Base-by-base conservation (phyloP, 1,140 invertebrate species). In the Anoplolepis gracilipes region DNA sequence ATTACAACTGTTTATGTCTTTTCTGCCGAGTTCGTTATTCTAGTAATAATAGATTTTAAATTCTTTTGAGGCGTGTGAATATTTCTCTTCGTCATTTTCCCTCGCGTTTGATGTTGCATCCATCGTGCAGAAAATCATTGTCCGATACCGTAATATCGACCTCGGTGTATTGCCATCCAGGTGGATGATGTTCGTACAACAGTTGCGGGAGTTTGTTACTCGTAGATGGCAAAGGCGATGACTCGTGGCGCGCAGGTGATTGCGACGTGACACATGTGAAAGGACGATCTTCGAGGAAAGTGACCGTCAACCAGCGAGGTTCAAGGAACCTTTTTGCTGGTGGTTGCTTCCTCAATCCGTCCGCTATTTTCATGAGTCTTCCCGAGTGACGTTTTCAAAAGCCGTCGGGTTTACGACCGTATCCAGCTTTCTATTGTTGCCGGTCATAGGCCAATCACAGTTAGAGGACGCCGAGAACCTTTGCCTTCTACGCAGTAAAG, bases 401-500 rank as follows among this genome's bases (percentile, higher is more conserved):
- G 78, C 78, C 65, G 69, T 81, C 49, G 65, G 10, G 78, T 81
- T 81, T 81, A 70, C 65, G 65, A 81, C 36, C 65, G 49, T 72
- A 81, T 81, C 53, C 65, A 81, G 78, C 78, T 81, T 81, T 81
- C 78, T 81, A 81, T 81, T 81, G 78, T 81, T 49, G 65, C 25
- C 53, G 78, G 78, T 81, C 78, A 81, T 81, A 72, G 78, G 78
- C 78, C 78, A 81, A 59, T 72, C 78, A 53, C 49, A 81, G 78
- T 46, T 36, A 81, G 78, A 81, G 78, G 49, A 81, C 49, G 78
- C 36, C 33, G 65, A 30, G 78, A 65, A 81, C 65, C 78, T 81
- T 81, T 81, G 78, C 49, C 78, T 67, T 62, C 62, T 28, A 81
- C 78, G 36, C 49, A 57, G 25, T 10, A 81, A 81, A 65, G 25